These are phyloP conservation scores for Capitella teleta DNA, from an alignment of 1,140 invertebrate genomes.

Conservation along the genomic window DNA sequence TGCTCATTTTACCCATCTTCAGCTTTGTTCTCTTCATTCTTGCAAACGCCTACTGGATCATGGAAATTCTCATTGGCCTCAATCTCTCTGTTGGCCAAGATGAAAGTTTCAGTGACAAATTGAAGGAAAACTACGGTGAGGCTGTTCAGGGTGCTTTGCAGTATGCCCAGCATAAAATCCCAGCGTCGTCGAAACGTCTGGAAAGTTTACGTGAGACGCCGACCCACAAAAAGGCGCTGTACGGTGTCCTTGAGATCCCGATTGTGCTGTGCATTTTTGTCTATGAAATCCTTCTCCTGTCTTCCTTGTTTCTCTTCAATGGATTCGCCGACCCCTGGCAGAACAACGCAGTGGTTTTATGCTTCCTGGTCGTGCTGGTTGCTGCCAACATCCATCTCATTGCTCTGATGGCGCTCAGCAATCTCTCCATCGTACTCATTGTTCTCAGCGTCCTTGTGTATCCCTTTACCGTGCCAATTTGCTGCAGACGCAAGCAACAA, in stretches of 20 bases:
- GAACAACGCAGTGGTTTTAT: neutral
- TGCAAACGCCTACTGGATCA: neutral
- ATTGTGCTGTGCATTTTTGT: neutral
- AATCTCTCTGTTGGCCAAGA: neutral
- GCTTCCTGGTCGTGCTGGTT: neutral
- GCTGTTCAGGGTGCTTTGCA: neutral
- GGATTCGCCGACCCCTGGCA: neutral
- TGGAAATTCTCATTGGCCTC: neutral
- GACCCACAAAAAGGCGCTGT: neutral
- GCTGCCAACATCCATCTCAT: neutral
- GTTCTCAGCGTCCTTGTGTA: neutral
- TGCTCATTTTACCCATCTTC: neutral
- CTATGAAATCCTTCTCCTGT: neutral
- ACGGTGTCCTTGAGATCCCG: neutral
- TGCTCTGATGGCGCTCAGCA: neutral
- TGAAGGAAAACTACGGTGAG: neutral
- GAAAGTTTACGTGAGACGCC: neutral
- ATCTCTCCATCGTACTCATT: neutral
- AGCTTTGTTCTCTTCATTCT: constrained; percentile 1
- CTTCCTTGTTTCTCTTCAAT: neutral
- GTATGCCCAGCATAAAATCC: neutral
- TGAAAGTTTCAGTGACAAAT: neutral
- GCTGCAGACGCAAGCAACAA: too few relatives aligned
- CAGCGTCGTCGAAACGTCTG: neutral
- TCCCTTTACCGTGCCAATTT: neutral